Evolutionary conservation across 2,888 invertebrate genomes (phyloP).

Genomic region (Bugula neritina): DNA sequence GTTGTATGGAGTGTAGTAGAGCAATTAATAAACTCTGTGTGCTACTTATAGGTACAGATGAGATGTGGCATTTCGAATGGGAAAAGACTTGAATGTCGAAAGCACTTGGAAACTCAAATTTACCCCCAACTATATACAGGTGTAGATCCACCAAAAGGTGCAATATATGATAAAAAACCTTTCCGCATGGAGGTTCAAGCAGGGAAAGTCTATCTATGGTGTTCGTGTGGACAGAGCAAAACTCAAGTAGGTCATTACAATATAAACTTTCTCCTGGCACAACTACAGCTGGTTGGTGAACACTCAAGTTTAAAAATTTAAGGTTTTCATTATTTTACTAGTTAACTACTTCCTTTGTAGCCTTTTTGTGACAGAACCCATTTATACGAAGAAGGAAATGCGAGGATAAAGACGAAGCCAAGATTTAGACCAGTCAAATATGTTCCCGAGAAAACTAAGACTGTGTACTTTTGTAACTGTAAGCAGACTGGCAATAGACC

Average conservation of each 20-base stretch:
- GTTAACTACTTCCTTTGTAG: conserved; percentile 59
- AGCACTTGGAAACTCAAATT: conserved; percentile 37
- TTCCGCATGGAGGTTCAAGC: conserved; percentile 68
- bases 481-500: conserved; percentile 89
- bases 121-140: conserved; percentile 31
- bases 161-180: conserved; percentile 80
- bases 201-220: conserved; percentile 81
- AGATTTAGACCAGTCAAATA: conserved; percentile 70
- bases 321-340: no score
- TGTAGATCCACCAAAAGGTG: conserved; percentile 60
- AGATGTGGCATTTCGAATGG: neutral
- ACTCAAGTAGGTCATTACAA: conserved; percentile 63
- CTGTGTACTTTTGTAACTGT: conserved; percentile 96
- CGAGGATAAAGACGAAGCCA: conserved; percentile 66
- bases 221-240: conserved; percentile 86
- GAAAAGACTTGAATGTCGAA: conserved; percentile 28
- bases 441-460: conserved; percentile 75
- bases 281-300: no score
- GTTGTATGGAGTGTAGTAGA: no score
- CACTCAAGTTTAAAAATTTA: no score
- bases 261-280: no score
- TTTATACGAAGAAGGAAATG: conserved; percentile 58
- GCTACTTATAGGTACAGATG: neutral
- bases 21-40: neutral
- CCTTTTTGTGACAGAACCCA: conserved; percentile 94